Evolutionary conservation across 2,888 invertebrate genomes (phyloP).

Genomic region (Cephus pulcher): DNA sequence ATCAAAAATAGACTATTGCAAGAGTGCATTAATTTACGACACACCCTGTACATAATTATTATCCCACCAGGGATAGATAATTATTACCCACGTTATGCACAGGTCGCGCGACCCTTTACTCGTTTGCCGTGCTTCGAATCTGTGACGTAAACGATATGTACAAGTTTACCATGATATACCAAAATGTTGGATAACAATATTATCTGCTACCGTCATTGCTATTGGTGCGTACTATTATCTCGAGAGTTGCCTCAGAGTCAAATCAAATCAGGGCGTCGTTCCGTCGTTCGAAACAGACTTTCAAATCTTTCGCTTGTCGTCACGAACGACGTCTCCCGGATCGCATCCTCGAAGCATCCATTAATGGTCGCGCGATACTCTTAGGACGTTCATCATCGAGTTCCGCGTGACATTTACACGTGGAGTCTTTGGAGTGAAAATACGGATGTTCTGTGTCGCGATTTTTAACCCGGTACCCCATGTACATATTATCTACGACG

Average conservation of each 20-base stretch:
- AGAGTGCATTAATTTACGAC: conserved; percentile 56
- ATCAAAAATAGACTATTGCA: conserved; percentile 65
- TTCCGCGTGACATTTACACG: neutral
- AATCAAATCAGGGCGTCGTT: neutral
- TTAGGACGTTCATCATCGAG: neutral
- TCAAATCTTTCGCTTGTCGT: neutral
- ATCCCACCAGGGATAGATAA: conserved; percentile 39
- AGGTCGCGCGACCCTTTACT: neutral
- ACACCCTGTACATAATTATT: conserved; percentile 52
- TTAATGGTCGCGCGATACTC: neutral
- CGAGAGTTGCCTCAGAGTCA: neutral
- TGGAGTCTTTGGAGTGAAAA: neutral
- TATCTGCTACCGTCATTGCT: neutral
- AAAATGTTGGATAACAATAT: neutral
- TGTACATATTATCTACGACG: conserved; percentile 56
- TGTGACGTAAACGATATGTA: conserved; percentile 52
- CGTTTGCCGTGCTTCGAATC: conserved; percentile 25
- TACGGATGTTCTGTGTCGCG: neutral
- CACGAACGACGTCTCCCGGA: neutral
- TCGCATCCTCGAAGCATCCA: neutral
- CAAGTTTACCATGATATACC: conserved; percentile 30
- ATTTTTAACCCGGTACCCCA: conserved; percentile 29
- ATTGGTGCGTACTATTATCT: neutral
- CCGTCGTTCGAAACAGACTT: neutral
- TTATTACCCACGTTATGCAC: neutral